Percentiles rank a stretch among this genome's conserved stretches.
These are phyloP conservation scores for Cossypha niveicapilla DNA, from an alignment of 2,797 vertebrate genomes.

Conservation along the genomic window DNA sequence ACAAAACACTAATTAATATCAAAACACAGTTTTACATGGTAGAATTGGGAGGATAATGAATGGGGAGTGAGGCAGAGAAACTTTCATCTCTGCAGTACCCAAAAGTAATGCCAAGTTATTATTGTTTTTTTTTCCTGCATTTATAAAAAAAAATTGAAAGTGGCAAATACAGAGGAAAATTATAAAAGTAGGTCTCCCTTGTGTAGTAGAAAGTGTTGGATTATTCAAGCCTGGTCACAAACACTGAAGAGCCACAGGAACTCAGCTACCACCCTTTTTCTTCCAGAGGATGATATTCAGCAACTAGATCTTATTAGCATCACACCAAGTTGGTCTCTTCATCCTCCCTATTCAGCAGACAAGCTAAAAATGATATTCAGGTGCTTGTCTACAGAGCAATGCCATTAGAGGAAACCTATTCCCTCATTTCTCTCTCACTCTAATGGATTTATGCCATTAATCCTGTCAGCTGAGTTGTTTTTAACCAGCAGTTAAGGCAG, in stretches of 20 bases:
- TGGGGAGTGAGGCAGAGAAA: background rate
- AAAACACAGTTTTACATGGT: background rate
- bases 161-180: background rate
- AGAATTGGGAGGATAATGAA: background rate
- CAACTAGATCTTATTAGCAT: background rate
- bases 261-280: background rate
- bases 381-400: background rate
- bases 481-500: conserved; percentile 13
- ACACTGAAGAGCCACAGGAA: background rate
- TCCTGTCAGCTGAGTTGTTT: conserved; percentile 14
- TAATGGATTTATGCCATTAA: conserved; percentile 25
- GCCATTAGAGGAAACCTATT: conserved; percentile 17
- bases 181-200: background rate
- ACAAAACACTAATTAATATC: background rate
- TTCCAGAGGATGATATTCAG: background rate
- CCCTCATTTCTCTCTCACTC: background rate
- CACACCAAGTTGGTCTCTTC: background rate
- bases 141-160: background rate
- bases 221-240: background rate
- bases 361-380: conserved; percentile 2
- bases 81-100: background rate
- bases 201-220: background rate
- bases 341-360: background rate
- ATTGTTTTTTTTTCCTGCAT: background rate
- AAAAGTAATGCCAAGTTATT: background rate